Evolutionary conservation across 2,797 vertebrate genomes (phyloP), one percentile per base, ranked within the genome.

Genomic region (Leptoclinus maculatus): DNA sequence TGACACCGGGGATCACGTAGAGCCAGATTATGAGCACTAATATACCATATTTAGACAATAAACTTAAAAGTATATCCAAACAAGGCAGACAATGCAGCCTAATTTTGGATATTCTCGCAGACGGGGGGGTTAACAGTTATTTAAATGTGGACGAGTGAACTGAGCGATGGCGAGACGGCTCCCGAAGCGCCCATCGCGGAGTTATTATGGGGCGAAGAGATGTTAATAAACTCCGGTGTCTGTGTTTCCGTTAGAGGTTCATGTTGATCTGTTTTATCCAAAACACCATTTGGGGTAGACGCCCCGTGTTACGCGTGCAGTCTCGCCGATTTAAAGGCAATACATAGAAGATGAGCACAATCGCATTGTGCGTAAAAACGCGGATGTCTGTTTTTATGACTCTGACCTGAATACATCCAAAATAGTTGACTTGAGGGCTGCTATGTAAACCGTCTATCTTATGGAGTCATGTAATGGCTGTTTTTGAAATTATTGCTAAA

Each of bases 331-430:
- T 71, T 78, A 76, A 83, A 74, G 63, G 74, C 63, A 70, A 59
- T 66, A 82, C 73, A 83, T 38, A 77, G 68, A 81, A 59, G 73
- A 85, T 71, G 70, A 82, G 59, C 65, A 5, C 25, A 23, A 36
- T 70, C 2, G 63, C 59, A 23, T 11, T 3, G 82, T 75, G 90
- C 82, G 80, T 84, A 88, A 89, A 89, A 71, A 76, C 79, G 78
- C 71, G 29, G 32, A 41, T 27, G 58, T 32, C 2, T 56, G 16
- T 23, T 75, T 82, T 70, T 65, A 34, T 51, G 49, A 25, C 39
- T 81, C 43, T 70, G 66, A 78, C 71, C 73, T 41, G 36, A 65
- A 79, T 76, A 43, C 36, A 77, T 51, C 43, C 38, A 5, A 47
- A 78, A 29, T 29, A 51, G 59, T 9, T 66, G 76, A 62, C 67